Base-by-base conservation (phyloP, 2,888 invertebrate species). In the Dysmachus trigonus region DNA sequence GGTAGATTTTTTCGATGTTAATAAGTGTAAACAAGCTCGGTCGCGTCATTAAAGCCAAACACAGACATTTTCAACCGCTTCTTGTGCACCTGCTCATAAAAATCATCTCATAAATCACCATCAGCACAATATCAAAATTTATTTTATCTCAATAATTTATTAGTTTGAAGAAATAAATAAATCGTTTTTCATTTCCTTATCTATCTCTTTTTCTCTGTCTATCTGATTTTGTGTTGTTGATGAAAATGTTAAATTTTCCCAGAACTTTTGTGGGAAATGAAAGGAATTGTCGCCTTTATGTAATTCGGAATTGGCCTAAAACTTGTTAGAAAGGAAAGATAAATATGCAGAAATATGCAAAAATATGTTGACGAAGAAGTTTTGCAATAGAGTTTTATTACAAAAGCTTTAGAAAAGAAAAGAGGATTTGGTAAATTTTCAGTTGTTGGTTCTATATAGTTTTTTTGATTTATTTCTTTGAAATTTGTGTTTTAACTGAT, bases 381-480 rank as follows among this genome's bases (percentile, higher is more conserved):
- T 62, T 62, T 62, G 27, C 62, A 7, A 18, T 62, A 62, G 62
- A 62, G 10, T 51, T 62, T 62, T 62, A 62, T 22, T 62, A 62
- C 22, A 62, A 88, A 88, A 89, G 90, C 90, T 89, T 89, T 90
- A 91, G 91, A 91, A 92, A 91, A 91, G 91, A 91, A 90, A 92
- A 92, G 91, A 91, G 91, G 91, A 92, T 88, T 85, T 87, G 27
- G 77, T 27, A 35, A 77, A 77, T 41, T 77, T 74, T 74, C 74
- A n/a, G 33, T 10, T 33, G 27, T 72, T 84, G n/a, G 15, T 41
- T 79, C 38, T 41, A 13, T 41, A 41, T 18, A 22, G 22, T 27
- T 18, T 82, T 86, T 62, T n/a, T n/a, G n/a, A 3, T 27, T 22
- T 22, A 2, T 86, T 73, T 82, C 31, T 83, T 72, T 86, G 30